These are phyloP conservation scores for Augiades crinisus DNA, from an alignment of 2,888 invertebrate genomes.

Conservation along the genomic window DNA sequence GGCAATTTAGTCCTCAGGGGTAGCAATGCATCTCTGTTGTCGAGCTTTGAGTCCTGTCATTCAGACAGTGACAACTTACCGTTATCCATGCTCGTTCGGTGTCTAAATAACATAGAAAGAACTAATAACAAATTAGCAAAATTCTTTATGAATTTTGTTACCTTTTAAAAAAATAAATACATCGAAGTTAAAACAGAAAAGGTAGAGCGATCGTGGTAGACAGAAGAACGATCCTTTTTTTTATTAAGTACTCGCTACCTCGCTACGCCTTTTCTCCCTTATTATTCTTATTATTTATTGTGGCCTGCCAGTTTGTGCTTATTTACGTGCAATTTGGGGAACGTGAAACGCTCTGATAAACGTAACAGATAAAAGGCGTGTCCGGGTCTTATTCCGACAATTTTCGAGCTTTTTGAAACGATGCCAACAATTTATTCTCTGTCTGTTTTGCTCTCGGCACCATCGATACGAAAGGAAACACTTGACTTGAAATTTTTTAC, in stretches of 20 bases:
- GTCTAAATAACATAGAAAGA: too few relatives aligned
- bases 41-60: too few relatives aligned
- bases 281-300: constrained; percentile 53
- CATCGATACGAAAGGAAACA: constrained; percentile 63
- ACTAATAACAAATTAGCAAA: too few relatives aligned
- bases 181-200: neutral
- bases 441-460: constrained; percentile 56
- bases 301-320: constrained; percentile 50
- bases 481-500: constrained; percentile 56
- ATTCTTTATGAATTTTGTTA: too few relatives aligned
- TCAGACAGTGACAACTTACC: too few relatives aligned
- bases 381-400: constrained; percentile 58
- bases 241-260: constrained; percentile 43
- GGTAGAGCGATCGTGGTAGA: neutral
- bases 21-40: too few relatives aligned
- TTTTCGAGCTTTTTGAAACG: constrained; percentile 73
- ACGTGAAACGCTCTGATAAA: constrained; percentile 60
- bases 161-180: too few relatives aligned
- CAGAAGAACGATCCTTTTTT: neutral
- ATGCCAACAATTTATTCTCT: constrained; percentile 73
- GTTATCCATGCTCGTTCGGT: too few relatives aligned
- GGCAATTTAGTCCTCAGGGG: too few relatives aligned
- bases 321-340: constrained; percentile 57
- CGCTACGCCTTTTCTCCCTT: constrained; percentile 43
- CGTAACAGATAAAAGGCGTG: constrained; percentile 79